These are phyloP conservation scores for Melipona beecheii DNA, from an alignment of 2,888 invertebrate genomes.

Conservation along the genomic window DNA sequence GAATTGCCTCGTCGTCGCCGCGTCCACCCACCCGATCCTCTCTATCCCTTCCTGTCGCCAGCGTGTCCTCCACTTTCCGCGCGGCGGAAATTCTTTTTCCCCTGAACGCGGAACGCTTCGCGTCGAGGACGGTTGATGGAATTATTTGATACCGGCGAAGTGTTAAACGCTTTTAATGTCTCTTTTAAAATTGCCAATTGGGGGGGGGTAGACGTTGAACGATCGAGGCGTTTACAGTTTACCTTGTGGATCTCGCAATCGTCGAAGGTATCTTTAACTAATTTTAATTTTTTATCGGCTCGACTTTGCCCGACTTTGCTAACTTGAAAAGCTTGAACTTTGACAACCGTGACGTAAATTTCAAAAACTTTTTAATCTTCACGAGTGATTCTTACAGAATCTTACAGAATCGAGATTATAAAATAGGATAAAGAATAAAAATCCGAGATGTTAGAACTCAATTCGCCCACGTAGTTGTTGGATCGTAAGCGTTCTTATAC, in stretches of 20 bases:
- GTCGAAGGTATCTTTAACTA: neutral
- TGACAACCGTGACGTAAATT: too few relatives aligned
- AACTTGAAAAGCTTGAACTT: too few relatives aligned
- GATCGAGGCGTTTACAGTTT: neutral
- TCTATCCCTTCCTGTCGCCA: neutral
- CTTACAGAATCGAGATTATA: too few relatives aligned
- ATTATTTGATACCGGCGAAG: neutral
- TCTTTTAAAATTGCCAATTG: neutral
- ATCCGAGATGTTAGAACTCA: neutral
- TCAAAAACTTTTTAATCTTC: too few relatives aligned
- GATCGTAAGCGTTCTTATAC: neutral
- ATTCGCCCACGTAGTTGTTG: too few relatives aligned
- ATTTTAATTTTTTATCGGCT: too few relatives aligned
- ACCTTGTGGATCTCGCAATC: neutral
- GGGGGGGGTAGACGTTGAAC: neutral
- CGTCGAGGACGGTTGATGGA: neutral
- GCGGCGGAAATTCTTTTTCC: too few relatives aligned
- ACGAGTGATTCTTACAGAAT: too few relatives aligned
- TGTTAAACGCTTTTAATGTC: neutral
- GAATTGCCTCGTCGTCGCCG: slow-evolving; percentile 55
- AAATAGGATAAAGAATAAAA: neutral
- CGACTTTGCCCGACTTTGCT: neutral
- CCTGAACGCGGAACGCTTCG: neutral
- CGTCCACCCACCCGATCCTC: neutral
- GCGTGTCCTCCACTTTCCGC: neutral